Percentiles rank a stretch among this genome's conserved stretches.
Evolutionary conservation across 2,888 invertebrate genomes (phyloP).

Genomic region (Papilio elwesi): DNA sequence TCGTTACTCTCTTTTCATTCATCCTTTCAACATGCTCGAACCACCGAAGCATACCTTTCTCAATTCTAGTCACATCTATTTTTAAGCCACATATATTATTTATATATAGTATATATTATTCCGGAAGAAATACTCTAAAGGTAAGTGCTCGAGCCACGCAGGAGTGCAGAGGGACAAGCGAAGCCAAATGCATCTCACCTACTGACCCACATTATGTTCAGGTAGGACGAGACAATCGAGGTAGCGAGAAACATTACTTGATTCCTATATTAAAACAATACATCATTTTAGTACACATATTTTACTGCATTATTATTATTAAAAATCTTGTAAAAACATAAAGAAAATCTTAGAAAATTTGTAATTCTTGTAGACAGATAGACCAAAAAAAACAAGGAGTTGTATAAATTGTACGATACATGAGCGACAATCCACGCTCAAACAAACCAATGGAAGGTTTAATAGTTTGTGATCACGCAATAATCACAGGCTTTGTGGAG

Average conservation of each 20-base stretch:
- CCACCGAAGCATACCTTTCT: too few relatives aligned
- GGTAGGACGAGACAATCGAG: slow-evolving; percentile 15
- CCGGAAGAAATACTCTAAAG: too few relatives aligned
- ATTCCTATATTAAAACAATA: slow-evolving; percentile 1
- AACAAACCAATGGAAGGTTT: not conserved
- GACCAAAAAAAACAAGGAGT: not conserved
- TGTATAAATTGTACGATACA: not conserved
- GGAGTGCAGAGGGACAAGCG: slow-evolving; percentile 16
- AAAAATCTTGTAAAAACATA: too few relatives aligned
- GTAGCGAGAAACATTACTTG: not conserved
- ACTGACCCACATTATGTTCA: slow-evolving; percentile 27
- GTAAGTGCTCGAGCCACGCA: not conserved
- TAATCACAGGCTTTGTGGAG: not conserved
- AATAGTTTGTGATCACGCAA: slow-evolving; percentile 11
- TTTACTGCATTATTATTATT: not conserved
- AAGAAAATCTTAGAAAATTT: too few relatives aligned
- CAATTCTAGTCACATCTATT: not conserved
- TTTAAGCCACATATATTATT: not conserved
- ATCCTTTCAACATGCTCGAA: not conserved
- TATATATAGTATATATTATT: not conserved
- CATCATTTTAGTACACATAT: not conserved
- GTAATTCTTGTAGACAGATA: too few relatives aligned
- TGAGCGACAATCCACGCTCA: not conserved
- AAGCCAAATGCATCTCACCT: slow-evolving; percentile 26
- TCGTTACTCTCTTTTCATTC: too few relatives aligned